Base-by-base conservation (phyloP, 2,797 vertebrate species). In the Myotis planiceps region DNA sequence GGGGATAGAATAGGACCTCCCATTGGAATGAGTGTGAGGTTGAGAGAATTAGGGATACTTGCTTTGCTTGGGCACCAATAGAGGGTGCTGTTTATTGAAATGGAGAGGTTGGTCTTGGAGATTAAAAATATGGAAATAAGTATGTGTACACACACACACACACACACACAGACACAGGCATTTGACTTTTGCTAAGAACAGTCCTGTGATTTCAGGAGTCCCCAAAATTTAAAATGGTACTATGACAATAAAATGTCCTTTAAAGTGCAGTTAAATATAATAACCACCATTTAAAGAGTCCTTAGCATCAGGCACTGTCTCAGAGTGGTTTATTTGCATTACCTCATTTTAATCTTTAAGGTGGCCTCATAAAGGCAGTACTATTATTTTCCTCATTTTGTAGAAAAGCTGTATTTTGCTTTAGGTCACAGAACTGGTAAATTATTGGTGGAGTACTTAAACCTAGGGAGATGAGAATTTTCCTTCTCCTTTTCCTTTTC, bases 171-270 rank as follows among this genome's bases (percentile, higher is more conserved):
- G 51, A 29, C 19, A 55, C 19, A 71, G 63, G 34, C 58, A 87
- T 80, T 96, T 87, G 63, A 90, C 9, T 88, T 90, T 90, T 88
- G 45, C 16, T 82, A 53, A 90, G 58, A 53, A 68, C 0, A 47
- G 34, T 37, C 8, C 63, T 93, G 21, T 69, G 32, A 66, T 88
- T 88, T 91, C 72, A 86, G 68, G 29, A 90, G 32, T 86, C 29
- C 23, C 23, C 39, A 92, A 45, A 86, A 75, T 84, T 96, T 53
- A 53, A 74, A 92, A 60, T 74, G 63, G 5, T 39, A 25, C 15
- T 39, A 60, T 65, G 51, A 34, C 47, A 96, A 42, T 83, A 74
- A 93, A 42, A 34, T 84, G 58, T 60, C 8, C 34, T 47, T 18
- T 79, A 83, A 82, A 90, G 83, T 87, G 9, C 29, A 82, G 45